Evolutionary conservation across 2,888 invertebrate genomes (phyloP).

Genomic region (Timema cristinae): DNA sequence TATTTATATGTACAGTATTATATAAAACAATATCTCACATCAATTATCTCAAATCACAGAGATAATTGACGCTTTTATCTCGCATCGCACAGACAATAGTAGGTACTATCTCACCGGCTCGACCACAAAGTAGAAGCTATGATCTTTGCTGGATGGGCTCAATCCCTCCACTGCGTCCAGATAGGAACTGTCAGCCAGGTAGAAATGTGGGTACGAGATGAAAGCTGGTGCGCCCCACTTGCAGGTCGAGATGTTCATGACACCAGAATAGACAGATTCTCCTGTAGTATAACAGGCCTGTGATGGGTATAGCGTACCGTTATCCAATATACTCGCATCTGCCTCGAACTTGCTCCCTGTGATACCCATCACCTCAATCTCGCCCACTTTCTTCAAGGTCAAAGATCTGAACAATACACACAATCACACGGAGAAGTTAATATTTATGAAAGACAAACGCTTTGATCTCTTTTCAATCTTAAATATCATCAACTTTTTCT

Average conservation of each 20-base stretch:
- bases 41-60: not conserved
- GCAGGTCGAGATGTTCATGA: conserved; percentile 68
- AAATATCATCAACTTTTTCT: too few relatives aligned
- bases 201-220: conserved; percentile 79
- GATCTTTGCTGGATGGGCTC: conserved; percentile 56
- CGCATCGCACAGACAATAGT: not conserved
- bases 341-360: conserved; percentile 43
- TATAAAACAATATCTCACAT: not conserved
- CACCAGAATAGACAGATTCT: conserved; percentile 48
- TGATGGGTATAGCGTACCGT: conserved; percentile 56
- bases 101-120: conserved; percentile 55
- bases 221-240: conserved; percentile 78
- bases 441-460: too few relatives aligned
- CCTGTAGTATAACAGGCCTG: conserved; percentile 64
- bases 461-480: too few relatives aligned
- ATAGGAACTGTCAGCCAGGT: conserved; percentile 65
- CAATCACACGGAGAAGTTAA: too few relatives aligned
- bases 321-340: conserved; percentile 65
- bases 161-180: conserved; percentile 60
- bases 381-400: not conserved
- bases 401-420: not conserved
- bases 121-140: conserved; percentile 62
- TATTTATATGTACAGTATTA: not conserved
- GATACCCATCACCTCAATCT: not conserved
- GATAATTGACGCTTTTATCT: not conserved